Percentiles rank a stretch among this genome's conserved stretches.
These are phyloP conservation scores for Dryomyza anilis DNA, from an alignment of 2,888 invertebrate genomes.

Conservation along the genomic window DNA sequence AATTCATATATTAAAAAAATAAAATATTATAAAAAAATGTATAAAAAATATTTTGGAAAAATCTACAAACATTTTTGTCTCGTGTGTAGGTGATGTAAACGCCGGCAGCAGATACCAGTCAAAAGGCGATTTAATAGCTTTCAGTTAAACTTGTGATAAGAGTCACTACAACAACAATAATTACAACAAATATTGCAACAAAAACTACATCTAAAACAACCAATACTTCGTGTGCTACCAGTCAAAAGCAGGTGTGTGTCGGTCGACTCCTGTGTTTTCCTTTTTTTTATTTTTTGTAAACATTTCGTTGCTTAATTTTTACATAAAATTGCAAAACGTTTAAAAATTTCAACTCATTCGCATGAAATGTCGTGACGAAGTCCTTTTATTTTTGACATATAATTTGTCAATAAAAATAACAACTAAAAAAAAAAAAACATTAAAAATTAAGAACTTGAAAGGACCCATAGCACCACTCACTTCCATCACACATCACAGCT, in stretches of 20 bases:
- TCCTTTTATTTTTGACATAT: slow-evolving; percentile 37
- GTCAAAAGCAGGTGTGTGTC: slow-evolving; percentile 16
- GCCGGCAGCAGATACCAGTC: neutral
- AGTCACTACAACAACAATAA: slow-evolving; percentile 2
- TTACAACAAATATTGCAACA: neutral
- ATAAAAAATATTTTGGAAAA: neutral
- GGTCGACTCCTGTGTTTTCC: neutral
- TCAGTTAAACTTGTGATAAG: slow-evolving; percentile 17
- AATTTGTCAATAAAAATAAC: slow-evolving; percentile 37
- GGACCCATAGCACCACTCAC: neutral
- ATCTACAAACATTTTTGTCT: neutral
- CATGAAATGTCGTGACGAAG: slow-evolving; percentile 39
- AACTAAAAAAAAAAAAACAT: neutral
- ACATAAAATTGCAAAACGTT: slow-evolving; percentile 13
- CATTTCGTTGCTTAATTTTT: slow-evolving; percentile 21
- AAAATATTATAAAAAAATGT: neutral
- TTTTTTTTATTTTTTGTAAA: neutral
- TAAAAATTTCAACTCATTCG: slow-evolving; percentile 11
- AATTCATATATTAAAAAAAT: too few species aligned
- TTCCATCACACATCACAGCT: slow-evolving; percentile 5
- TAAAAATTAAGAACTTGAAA: neutral
- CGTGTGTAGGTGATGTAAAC: neutral
- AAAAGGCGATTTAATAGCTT: slow-evolving; percentile 14
- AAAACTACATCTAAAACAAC: neutral
- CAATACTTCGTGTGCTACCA: neutral